Conservation (phyloP, 2,888 invertebrate genomes). For the Aquatica leii region DNA sequence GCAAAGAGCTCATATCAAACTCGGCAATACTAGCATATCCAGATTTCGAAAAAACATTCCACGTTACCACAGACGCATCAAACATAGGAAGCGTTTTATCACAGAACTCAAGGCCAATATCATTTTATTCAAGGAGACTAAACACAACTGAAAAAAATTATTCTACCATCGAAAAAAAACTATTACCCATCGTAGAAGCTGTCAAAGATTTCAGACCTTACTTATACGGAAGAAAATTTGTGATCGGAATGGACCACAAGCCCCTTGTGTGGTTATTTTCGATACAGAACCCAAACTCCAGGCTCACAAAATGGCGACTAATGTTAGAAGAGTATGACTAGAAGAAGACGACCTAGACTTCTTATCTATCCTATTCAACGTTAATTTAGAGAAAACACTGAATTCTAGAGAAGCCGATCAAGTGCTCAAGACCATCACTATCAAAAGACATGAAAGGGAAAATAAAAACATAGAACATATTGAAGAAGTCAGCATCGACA, state of each 20-base stretch:
- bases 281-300: not conserved
- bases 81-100: not conserved
- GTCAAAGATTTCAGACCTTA: not conserved
- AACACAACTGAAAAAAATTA: not conserved
- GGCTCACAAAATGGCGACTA: too few relatives aligned
- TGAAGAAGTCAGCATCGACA: too few relatives aligned
- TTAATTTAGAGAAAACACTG: not conserved
- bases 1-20: too few relatives aligned
- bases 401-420: too few relatives aligned
- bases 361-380: too few relatives aligned
- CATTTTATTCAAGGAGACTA: not conserved
- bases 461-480: not conserved
- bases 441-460: constrained; percentile 20
- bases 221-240: not conserved
- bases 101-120: not conserved
- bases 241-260: not conserved
- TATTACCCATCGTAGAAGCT: not conserved
- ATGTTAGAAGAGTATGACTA: too few relatives aligned
- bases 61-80: not conserved
- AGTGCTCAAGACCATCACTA: too few relatives aligned
- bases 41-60: not conserved
- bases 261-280: not conserved
- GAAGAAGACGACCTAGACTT: not conserved
- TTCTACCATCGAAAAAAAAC: not conserved
- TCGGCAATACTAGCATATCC: too few relatives aligned